Percentiles rank a stretch among this genome's conserved stretches.
phyloP scores from a whole-genome alignment of 2,888 invertebrate genomes.

The Mactromeris polynyma region DNA sequence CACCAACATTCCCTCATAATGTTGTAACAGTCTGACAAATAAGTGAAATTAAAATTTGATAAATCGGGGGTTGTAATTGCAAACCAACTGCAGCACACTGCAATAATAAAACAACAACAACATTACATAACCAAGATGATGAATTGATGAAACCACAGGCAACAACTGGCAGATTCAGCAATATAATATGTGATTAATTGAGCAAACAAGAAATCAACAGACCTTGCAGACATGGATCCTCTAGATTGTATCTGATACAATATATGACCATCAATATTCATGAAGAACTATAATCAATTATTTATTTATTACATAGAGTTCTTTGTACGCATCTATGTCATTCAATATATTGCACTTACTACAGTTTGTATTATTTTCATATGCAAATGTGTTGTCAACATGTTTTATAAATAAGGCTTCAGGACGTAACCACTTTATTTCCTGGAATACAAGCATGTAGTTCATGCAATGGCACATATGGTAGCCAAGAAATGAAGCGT shows the following conservation, averaged over 20 bases:
- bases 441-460: no score
- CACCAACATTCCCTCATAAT: no score
- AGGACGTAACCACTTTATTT: no score
- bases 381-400: no score
- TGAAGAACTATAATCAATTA: neutral
- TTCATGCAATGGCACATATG: no score
- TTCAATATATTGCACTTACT: no score
- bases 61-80: neutral
- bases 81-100: neutral
- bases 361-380: no score
- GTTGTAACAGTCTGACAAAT: no score
- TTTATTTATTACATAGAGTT: neutral
- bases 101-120: neutral
- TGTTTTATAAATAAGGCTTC: no score
- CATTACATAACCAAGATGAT: neutral
- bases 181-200: neutral
- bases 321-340: no score
- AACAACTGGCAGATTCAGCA: neutral
- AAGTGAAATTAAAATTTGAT: no score
- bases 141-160: neutral
- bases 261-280: conserved; percentile 6
- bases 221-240: neutral
- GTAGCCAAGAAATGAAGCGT: no score
- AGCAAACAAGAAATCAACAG: neutral
- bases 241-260: neutral